Percentiles rank a stretch among this genome's conserved stretches.
Conservation (phyloP, 2,888 invertebrate genomes). For the Calameuta idolon region DNA sequence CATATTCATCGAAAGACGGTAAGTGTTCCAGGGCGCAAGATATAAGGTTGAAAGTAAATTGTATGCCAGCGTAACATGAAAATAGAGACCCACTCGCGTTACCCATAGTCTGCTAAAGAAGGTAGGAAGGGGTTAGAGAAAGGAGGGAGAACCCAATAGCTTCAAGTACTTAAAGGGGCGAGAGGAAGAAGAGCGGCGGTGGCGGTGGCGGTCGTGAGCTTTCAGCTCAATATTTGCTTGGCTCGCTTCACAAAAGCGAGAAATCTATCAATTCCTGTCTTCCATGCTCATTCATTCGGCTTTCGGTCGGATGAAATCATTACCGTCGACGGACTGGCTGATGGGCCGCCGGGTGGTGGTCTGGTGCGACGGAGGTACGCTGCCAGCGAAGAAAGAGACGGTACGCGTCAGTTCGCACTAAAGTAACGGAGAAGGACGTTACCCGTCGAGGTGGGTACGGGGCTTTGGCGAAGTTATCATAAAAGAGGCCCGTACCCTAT, state of each 20-base stretch:
- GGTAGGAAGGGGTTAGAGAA: neutral
- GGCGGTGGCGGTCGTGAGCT: conserved; percentile 33
- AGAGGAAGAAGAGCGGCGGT: conserved; percentile 8
- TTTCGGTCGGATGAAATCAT: conserved; percentile 44
- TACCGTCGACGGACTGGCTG: conserved; percentile 34
- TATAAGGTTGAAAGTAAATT: neutral
- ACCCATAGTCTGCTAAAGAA: neutral
- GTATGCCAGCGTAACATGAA: neutral
- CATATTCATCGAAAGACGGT: neutral
- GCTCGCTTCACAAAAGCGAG: conserved; percentile 48
- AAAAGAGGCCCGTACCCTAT: neutral
- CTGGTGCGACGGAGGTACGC: conserved; percentile 18
- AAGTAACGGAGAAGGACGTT: neutral
- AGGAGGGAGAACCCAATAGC: neutral
- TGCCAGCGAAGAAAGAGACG: neutral
- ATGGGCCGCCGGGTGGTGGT: conserved; percentile 33
- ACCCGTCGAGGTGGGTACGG: neutral
- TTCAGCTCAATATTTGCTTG: conserved; percentile 52
- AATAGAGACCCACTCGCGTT: conserved; percentile 10
- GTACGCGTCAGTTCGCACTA: neutral
- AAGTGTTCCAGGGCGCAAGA: neutral
- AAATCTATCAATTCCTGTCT: conserved; percentile 63
- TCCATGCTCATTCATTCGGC: conserved; percentile 28
- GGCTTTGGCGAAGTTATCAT: neutral
- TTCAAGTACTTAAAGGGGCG: conserved; percentile 12